Evolutionary conservation across 2,888 invertebrate species (phyloP).

Genomic region (Drosophila recens): DNA sequence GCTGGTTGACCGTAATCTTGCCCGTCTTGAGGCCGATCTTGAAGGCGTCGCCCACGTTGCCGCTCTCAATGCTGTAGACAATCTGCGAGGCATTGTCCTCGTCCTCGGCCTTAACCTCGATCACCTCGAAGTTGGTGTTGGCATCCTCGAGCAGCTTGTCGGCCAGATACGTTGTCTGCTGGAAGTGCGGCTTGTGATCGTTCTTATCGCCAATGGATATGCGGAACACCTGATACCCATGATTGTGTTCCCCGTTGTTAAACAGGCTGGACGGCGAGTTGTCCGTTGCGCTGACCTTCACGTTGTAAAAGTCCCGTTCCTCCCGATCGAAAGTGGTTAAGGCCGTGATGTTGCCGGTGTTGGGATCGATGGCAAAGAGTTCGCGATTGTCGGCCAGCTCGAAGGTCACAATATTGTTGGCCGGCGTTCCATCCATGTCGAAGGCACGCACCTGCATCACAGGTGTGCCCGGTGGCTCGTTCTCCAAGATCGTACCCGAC

Average conservation of each 20-base stretch:
- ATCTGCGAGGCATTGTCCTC: slow-evolving; percentile 95
- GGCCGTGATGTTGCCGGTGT: slow-evolving; percentile 96
- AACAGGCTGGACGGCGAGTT: slow-evolving; percentile 93
- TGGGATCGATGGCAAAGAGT: slow-evolving; percentile 92
- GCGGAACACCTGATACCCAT: slow-evolving; percentile 92
- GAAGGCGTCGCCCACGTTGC: slow-evolving; percentile 95
- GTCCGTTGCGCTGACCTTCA: slow-evolving; percentile 96
- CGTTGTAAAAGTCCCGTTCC: slow-evolving; percentile 92
- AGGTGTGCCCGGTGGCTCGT: slow-evolving; percentile 92
- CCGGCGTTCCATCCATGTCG: slow-evolving; percentile 93
- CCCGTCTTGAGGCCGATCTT: slow-evolving; percentile 94
- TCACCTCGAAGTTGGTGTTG: slow-evolving; percentile 92
- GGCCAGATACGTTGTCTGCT: slow-evolving; percentile 90
- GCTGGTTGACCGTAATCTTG: slow-evolving; percentile 91
- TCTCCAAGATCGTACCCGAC: slow-evolving; percentile 93
- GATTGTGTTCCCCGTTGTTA: slow-evolving; percentile 89
- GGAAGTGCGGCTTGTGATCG: slow-evolving; percentile 96
- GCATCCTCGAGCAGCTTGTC: slow-evolving; percentile 93
- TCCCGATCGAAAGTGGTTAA: slow-evolving; percentile 94
- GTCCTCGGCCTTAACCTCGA: slow-evolving; percentile 95
- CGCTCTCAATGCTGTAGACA: slow-evolving; percentile 93
- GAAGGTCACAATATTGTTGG: slow-evolving; percentile 93
- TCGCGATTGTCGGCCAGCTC: slow-evolving; percentile 89
- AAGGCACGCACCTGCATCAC: slow-evolving; percentile 95
- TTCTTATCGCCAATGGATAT: slow-evolving; percentile 98